These are phyloP conservation scores for Protodeltote pygarga DNA, from an alignment of 2,888 invertebrate species.

Conservation along the genomic window DNA sequence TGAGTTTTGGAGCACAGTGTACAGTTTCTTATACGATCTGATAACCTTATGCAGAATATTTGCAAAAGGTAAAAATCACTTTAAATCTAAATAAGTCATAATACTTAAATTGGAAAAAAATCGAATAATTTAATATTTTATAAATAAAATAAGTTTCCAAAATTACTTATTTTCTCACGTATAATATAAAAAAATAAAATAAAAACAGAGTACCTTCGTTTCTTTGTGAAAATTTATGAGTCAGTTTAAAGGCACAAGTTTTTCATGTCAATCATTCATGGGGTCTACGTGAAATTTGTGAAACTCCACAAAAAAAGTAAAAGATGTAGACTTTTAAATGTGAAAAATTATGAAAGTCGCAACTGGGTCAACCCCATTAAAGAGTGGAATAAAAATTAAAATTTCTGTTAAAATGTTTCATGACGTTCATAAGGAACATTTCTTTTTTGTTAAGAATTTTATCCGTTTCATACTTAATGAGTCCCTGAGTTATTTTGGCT, in stretches of 20 bases:
- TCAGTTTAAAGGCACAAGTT: slow-evolving; percentile 14
- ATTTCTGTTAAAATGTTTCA: slow-evolving; percentile 32
- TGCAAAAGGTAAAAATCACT: too few species aligned
- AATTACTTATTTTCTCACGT: too few species aligned
- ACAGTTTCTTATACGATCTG: too few species aligned
- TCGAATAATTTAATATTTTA: too few species aligned
- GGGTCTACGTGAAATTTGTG: slow-evolving; percentile 29
- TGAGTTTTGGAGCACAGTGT: too few species aligned
- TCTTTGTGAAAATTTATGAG: slow-evolving; percentile 18
- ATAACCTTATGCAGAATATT: too few species aligned
- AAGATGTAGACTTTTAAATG: slow-evolving; percentile 35
- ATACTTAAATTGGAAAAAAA: too few species aligned
- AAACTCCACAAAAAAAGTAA: slow-evolving; percentile 30
- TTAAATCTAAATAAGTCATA: too few species aligned
- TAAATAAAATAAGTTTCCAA: too few species aligned
- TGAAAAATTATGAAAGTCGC: slow-evolving; percentile 32
- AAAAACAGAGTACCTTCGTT: slow-evolving; percentile 7
- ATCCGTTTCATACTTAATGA: slow-evolving; percentile 5
- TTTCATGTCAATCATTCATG: slow-evolving; percentile 47
- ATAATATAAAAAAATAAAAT: slow-evolving; percentile 14
- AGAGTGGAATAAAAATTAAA: slow-evolving; percentile 27
- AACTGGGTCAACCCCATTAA: slow-evolving; percentile 46
- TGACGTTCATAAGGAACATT: slow-evolving; percentile 38
- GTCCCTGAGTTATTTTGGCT: too few species aligned
- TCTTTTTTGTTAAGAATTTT: slow-evolving; percentile 22